Base-by-base conservation (phyloP, 2,797 vertebrate genomes). In the Eutrigla gurnardus region DNA sequence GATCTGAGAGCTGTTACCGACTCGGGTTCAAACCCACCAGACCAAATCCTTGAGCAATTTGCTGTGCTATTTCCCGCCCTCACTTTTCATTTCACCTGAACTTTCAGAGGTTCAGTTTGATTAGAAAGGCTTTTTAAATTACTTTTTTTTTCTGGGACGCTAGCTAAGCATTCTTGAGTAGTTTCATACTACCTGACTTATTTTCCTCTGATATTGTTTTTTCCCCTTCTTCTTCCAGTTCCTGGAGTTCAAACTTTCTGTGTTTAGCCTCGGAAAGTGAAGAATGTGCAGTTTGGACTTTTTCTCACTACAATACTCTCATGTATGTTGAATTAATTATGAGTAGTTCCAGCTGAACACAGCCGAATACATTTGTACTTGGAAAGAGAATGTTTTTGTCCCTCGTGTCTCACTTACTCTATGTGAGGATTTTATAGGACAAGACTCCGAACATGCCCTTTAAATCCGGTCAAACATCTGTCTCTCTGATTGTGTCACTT, bases 61-160 rank as follows among this genome's bases (percentile, higher is more conserved):
- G 2, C 54, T 54, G 13, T 18, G 59, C 61, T 33, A 6, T 78
- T 81, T 69, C 11, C 61, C 25, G 25, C 18, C 55, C 37, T 70
- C 39, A 6, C 45, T 70, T 80, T 70, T 70, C 47, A 62, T 43
- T 79, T 59, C 63, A 80, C 43, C 45, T 83, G 70, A 77, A 77
- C 73, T 64, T 63, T 42, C 33, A 35, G 53, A 42, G 33, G 82
- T 72, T 73, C 67, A 63, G 15, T 54, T 78, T 81, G 17, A 84
- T 86, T 77, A 65, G 46, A 73, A 58, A 3, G 50, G 55, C 10
- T 74, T 69, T 73, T 60, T 25, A 72, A 78, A 80, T 67, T 0
- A 55, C 63, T 50, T 25, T 25, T 25, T 82, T 73, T 33, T 75
- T 59, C 32, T 35, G 37, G 32, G 40, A 55, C 14, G 14, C 45